A percentile compares a stretch with the other conserved stretches of the same genome.
phyloP scores from a whole-genome alignment of 2,888 invertebrate genomes.

The Laspeyria flexula region DNA sequence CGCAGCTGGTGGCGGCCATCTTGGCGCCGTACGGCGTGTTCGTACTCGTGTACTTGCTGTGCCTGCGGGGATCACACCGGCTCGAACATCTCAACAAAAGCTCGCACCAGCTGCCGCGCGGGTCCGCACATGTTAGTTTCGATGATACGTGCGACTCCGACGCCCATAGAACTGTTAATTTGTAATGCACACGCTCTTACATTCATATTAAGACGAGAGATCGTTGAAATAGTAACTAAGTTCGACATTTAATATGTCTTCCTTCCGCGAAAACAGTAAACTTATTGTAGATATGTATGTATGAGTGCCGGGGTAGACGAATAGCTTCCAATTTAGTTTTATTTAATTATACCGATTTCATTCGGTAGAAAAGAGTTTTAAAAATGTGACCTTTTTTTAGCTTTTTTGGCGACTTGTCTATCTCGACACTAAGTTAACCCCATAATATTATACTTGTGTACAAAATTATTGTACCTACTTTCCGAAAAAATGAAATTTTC shows the following conservation, averaged over 20 bases:
- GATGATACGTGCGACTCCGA: too few relatives aligned
- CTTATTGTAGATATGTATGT: constrained; percentile 13
- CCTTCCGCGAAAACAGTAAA: constrained; percentile 24
- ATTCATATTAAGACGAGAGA: neutral
- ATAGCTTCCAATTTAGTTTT: constrained; percentile 12
- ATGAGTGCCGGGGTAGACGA: constrained; percentile 17
- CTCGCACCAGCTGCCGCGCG: neutral
- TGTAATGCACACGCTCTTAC: neutral
- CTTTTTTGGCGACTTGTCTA: constrained; percentile 17
- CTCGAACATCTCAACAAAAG: neutral
- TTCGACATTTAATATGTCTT: constrained; percentile 21
- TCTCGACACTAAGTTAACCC: constrained; percentile 24
- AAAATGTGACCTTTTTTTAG: constrained; percentile 12
- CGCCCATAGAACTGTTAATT: constrained; percentile 12
- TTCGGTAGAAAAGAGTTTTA: constrained; percentile 4
- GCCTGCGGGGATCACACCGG: constrained; percentile 48
- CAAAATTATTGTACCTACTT: constrained; percentile 41
- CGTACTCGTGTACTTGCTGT: constrained; percentile 63
- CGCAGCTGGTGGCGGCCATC: constrained; percentile 63
- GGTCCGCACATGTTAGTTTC: too few relatives aligned
- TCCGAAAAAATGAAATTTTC: constrained; percentile 52
- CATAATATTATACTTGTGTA: constrained; percentile 28
- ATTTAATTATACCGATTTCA: constrained; percentile 10
- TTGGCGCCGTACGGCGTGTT: constrained; percentile 73
- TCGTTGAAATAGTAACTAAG: constrained; percentile 4